These are phyloP conservation scores for Amblyopsis rosae DNA, from an alignment of 2,113 vertebrate genomes.

Conservation along the genomic window DNA sequence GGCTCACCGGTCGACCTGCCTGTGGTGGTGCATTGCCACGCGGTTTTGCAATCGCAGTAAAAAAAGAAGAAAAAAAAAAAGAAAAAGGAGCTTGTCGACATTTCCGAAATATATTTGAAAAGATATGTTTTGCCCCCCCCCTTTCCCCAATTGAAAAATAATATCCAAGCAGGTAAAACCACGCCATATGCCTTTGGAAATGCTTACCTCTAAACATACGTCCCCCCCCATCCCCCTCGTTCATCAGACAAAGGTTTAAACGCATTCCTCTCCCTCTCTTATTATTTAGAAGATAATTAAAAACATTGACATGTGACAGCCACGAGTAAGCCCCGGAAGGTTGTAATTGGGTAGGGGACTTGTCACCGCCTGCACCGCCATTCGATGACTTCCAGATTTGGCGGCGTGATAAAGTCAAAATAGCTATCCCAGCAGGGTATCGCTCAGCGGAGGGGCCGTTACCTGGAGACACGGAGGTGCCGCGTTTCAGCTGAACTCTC, in stretches of 20 bases:
- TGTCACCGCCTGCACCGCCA: conserved; percentile 65
- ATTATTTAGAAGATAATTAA: not conserved
- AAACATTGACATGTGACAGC: conserved; percentile 22
- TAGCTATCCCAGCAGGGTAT: conserved; percentile 50
- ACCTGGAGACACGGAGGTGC: conserved; percentile 75
- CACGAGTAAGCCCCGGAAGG: conserved; percentile 34
- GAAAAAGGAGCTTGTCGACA: not conserved
- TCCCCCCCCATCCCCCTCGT: not conserved
- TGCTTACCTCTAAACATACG: not conserved
- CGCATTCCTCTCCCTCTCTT: not conserved
- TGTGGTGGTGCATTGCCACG: conserved; percentile 12
- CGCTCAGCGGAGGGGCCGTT: conserved; percentile 55
- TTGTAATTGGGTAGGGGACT: conserved; percentile 47
- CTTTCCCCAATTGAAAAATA: not conserved
- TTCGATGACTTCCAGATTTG: conserved; percentile 66
- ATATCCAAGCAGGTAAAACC: too few relatives aligned
- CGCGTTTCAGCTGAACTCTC: conserved; percentile 76
- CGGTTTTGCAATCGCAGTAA: conserved; percentile 1
- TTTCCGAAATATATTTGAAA: not conserved
- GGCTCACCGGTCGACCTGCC: conserved; percentile 22
- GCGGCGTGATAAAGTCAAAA: conserved; percentile 58
- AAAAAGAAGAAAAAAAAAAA: not conserved
- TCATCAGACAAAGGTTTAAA: not conserved
- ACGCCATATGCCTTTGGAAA: not conserved
- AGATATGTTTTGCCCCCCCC: too few relatives aligned